Evolutionary conservation across 2,113 vertebrate species (phyloP).

Genomic region (Tauraco erythrolophus): DNA sequence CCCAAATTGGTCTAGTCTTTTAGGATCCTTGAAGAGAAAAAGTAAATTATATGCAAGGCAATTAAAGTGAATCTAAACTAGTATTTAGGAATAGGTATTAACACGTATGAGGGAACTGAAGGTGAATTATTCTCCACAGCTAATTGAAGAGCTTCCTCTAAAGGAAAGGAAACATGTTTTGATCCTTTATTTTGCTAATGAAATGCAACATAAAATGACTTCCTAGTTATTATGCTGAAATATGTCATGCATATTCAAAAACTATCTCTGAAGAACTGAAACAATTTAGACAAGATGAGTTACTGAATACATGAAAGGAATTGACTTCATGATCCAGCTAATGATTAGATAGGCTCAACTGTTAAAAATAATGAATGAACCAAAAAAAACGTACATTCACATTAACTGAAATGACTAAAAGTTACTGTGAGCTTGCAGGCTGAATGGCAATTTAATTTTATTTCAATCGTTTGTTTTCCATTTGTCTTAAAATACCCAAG

Average conservation of each 20-base stretch:
- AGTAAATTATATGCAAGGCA: neutral
- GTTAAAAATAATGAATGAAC: conserved; percentile 57
- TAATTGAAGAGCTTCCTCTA: conserved; percentile 39
- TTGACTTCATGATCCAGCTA: conserved; percentile 30
- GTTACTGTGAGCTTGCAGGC: neutral
- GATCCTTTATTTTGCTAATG: conserved; percentile 60
- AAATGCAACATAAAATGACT: conserved; percentile 57
- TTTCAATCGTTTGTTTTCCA: conserved; percentile 17
- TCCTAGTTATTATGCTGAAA: conserved; percentile 62
- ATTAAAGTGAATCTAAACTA: neutral
- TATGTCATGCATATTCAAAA: conserved; percentile 66
- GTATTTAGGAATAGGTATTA: conserved; percentile 7
- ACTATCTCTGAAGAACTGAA: conserved; percentile 58
- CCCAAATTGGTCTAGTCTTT: neutral
- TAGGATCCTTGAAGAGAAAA: neutral
- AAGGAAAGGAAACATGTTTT: conserved; percentile 55
- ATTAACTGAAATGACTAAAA: neutral
- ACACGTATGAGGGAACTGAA: neutral
- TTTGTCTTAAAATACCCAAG: neutral
- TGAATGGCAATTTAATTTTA: conserved; percentile 16
- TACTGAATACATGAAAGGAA: conserved; percentile 61
- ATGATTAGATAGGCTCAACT: conserved; percentile 44
- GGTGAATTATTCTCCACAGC: conserved; percentile 42
- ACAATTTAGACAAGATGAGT: conserved; percentile 62
- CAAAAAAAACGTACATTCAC: neutral